Base-by-base conservation (phyloP, 2,888 invertebrate genomes). In the Philopedon plagiatum region DNA sequence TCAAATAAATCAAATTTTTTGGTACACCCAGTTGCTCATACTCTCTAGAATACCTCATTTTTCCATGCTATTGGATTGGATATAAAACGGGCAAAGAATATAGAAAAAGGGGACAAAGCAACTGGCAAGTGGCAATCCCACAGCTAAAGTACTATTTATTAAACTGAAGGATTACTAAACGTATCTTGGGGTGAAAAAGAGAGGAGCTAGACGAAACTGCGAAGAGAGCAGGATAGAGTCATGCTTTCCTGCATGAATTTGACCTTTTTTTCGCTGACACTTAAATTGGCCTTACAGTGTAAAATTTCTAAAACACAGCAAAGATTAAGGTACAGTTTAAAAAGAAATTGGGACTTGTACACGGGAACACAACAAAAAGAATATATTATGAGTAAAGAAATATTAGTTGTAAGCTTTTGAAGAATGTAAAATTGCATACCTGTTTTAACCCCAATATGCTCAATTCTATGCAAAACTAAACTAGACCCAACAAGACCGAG, bases 131-230 rank as follows among this genome's bases (percentile, higher is more conserved):
- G 51, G 51, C 29, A 80, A 79, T 80, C 77, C 77, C 74, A 78
- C 78, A 77, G 77, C 77, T 80, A 78, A 81, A 82, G 81, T 80
- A 80, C 80, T 80, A 80, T 82, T 82, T 81, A 81, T 81, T 80
- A 79, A 78, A 79, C 78, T 81, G 80, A 80, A 81, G 78, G 80
- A 81, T 81, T 81, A 80, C 82, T 79, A 80, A 82, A 81, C 78
- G 79, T 75, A 78, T 74, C 78, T 80, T 78, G 18, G 80, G 80
- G 80, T 76, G 76, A 76, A 77, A 79, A 78, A 80, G 78, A 79
- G 76, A 73, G 9, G 5, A 37, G 26, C 51, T 23, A 63, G 18
- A 44, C 15, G 23, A 13, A 63, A 19, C 5, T 9, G 37, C 9
- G 9, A 71, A 76, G 75, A 73, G 76, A 73, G 73, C 58, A 60